Evolutionary conservation across 2,888 invertebrate species (phyloP).

Genomic region (Cataglyphis altisquamis): DNA sequence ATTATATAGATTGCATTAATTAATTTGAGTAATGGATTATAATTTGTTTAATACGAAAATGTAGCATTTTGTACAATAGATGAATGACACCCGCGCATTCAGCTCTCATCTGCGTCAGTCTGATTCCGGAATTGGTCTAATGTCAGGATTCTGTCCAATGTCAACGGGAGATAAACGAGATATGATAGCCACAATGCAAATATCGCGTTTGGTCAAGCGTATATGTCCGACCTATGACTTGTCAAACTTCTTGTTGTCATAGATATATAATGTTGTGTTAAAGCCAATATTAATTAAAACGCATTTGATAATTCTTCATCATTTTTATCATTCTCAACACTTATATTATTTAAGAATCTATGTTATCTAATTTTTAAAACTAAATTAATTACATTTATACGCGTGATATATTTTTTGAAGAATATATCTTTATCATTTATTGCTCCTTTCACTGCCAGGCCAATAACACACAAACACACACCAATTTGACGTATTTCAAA

Average conservation of each 20-base stretch:
- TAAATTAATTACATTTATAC: background rate
- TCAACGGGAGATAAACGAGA: conserved; percentile 47
- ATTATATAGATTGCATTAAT: conserved; percentile 2
- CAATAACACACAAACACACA: background rate
- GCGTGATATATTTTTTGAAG: background rate
- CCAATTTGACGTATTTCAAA: background rate
- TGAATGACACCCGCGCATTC: conserved; percentile 29
- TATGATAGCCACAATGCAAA: conserved; percentile 29
- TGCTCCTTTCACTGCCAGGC: background rate
- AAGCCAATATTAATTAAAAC: background rate
- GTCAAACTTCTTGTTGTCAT: conserved; percentile 18
- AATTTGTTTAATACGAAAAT: conserved; percentile 17
- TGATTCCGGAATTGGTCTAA: conserved; percentile 44
- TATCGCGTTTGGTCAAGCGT: background rate
- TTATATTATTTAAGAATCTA: background rate
- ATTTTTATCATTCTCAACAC: background rate
- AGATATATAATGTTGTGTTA: background rate
- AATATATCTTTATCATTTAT: background rate
- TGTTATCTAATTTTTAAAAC: background rate
- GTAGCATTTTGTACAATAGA: background rate
- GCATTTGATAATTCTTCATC: background rate
- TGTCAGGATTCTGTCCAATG: conserved; percentile 25
- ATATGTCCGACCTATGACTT: conserved; percentile 21
- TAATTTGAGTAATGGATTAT: background rate
- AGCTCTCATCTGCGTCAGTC: conserved; percentile 9